Evolutionary conservation across 2,797 vertebrate species (phyloP).

Genomic region (Crocodylus rhombifer): DNA sequence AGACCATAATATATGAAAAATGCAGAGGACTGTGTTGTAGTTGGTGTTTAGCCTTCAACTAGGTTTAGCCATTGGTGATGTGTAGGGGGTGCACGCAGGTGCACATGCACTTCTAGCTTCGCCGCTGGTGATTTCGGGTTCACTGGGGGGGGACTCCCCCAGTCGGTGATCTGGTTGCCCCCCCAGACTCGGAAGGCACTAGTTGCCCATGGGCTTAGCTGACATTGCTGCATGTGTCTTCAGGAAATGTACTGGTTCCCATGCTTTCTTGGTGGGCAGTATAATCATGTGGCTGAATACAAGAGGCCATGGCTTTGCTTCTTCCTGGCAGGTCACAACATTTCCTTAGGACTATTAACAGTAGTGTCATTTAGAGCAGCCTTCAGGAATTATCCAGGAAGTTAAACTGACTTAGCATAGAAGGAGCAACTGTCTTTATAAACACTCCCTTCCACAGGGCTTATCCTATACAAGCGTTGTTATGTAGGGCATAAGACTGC

Average conservation of each 20-base stretch:
- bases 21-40: background rate
- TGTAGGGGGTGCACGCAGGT: too few relatives aligned
- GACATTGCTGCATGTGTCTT: background rate
- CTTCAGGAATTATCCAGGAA: background rate
- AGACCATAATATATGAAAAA: background rate
- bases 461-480: background rate
- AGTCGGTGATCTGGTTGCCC: too few relatives aligned
- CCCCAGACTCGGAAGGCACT: too few relatives aligned
- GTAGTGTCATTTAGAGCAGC: background rate
- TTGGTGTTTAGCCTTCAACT: background rate
- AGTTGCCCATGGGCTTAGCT: too few relatives aligned
- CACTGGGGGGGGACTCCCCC: too few relatives aligned
- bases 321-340: background rate
- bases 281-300: rapidly evolving
- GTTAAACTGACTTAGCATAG: background rate
- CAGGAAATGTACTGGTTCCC: rapidly evolving
- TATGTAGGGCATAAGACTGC: background rate
- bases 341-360: background rate
- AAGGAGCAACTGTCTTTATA: background rate
- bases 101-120: too few relatives aligned
- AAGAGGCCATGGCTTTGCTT: background rate
- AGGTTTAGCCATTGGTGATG: background rate
- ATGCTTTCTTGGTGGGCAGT: background rate
- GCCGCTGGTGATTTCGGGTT: too few relatives aligned
- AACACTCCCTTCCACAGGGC: rapidly evolving